Conservation (phyloP, 2,888 invertebrate genomes). For the Aleiodes leptofemur region DNA sequence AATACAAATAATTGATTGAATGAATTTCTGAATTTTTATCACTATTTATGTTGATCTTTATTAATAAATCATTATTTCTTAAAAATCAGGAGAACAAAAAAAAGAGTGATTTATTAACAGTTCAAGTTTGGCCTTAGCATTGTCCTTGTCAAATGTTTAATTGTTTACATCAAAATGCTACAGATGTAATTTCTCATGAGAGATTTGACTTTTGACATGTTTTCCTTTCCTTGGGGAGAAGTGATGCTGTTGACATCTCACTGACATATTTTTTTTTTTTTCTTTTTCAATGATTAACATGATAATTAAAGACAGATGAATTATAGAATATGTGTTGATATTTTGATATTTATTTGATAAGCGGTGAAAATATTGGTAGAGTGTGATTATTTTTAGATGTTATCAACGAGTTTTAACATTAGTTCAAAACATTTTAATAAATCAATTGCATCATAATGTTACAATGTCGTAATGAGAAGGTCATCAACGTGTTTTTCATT, state of each 20-base stretch:
- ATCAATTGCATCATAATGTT: background rate
- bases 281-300: background rate
- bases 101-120: too few relatives aligned
- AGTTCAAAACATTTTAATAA: constrained; percentile 3
- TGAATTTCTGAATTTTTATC: background rate
- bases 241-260: background rate
- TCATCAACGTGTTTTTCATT: background rate
- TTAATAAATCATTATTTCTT: too few relatives aligned
- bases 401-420: too few relatives aligned
- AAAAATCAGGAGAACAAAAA: too few relatives aligned
- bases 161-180: background rate
- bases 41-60: too few relatives aligned
- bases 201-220: constrained; percentile 2
- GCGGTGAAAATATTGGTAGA: too few relatives aligned
- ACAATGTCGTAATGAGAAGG: too few relatives aligned
- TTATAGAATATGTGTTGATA: too few relatives aligned
- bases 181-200: background rate
- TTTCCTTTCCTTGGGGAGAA: constrained; percentile 2
- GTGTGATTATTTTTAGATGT: too few relatives aligned
- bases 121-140: background rate
- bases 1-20: too few relatives aligned
- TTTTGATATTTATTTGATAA: too few relatives aligned
- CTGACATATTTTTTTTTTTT: background rate
- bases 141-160: constrained; percentile 12
- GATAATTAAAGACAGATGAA: too few relatives aligned